Base-by-base conservation (phyloP, 92 coral and sea anemone species). In the Zoanthus gigantus region DNA sequence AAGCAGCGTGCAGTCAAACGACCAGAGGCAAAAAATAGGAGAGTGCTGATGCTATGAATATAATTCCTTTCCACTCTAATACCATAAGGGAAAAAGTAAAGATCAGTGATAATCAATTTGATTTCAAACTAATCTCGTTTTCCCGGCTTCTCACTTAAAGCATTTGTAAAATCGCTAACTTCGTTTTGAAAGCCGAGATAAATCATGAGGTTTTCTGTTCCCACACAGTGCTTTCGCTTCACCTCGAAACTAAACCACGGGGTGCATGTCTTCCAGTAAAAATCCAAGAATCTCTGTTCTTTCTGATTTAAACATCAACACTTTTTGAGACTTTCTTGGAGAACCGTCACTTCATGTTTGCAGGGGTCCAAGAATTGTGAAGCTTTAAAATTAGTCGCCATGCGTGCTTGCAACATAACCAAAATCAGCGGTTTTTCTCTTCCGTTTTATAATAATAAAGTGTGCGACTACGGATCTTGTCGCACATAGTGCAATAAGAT, bases 101-200 rank as follows among this genome's bases (percentile, higher is more conserved):
- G 14, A 5, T 66, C 29, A 18, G 14, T 81, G 60, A 81, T 65
- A 46, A 65, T 37, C 85, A 46, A 66, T 81, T 68, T 46, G 60
- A 63, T 67, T 81, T 81, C 28, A 65, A 67, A 47, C 23, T 80
- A 50, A 67, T 81, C 74, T 50, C 75, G 42, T 81, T 81, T 65
- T 81, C 74, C 85, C 74, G 60, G 67, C 82, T 77, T 67, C 75
- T 67, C 10, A 44, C 56, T 46, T 81, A 81, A 81, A 66, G 34
- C 73, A 66, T 28, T 30, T 47, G 28, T 23, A 10, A 52, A 34
- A 28, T 37, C 65, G 63, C 52, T 30, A 81, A 67, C 29, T 71
- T 47, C 46, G 68, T 78, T 63, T 46, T 7, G 54, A 79, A 16
- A 34, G 53, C 60, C 37, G 60, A 18, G 84, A 30, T 65, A 50